Evolutionary conservation across 2,113 vertebrate genomes (phyloP).

Genomic region (Clarias macrocephalus): DNA sequence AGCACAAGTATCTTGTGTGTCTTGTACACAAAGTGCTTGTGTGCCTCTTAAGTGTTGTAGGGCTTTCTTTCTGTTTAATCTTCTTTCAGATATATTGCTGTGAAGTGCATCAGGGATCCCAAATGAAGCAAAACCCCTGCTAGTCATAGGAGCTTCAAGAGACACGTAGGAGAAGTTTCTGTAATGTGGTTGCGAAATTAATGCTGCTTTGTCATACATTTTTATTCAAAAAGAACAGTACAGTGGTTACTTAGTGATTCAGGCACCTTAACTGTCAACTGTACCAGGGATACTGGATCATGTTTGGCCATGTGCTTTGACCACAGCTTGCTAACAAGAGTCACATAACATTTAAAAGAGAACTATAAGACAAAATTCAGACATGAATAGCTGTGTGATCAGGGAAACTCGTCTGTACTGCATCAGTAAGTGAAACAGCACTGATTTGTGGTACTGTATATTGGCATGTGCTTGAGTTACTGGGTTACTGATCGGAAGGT

Average conservation of each 20-base stretch:
- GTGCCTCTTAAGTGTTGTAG: too few relatives aligned
- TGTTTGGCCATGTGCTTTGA: background rate
- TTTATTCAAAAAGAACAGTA: background rate
- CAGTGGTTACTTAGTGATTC: background rate
- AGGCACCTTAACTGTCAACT: background rate
- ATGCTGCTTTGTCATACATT: background rate
- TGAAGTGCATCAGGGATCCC: too few relatives aligned
- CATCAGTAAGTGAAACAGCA: background rate
- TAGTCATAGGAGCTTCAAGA: too few relatives aligned
- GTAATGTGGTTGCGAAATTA: too few relatives aligned
- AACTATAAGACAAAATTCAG: background rate
- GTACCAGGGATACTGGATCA: background rate
- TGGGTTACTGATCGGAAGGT: too few relatives aligned
- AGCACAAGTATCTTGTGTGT: too few relatives aligned
- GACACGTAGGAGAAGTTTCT: too few relatives aligned
- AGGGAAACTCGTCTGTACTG: background rate
- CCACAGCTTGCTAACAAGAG: background rate
- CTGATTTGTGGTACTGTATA: background rate
- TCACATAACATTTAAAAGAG: background rate
- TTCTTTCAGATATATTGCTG: too few relatives aligned
- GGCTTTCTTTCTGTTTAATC: too few relatives aligned
- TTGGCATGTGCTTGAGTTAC: too few relatives aligned
- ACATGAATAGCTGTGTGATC: background rate
- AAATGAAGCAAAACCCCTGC: too few relatives aligned
- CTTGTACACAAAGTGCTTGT: too few relatives aligned